Conservation (phyloP, 1,140 invertebrate species). For the Danaus melanippus region DNA sequence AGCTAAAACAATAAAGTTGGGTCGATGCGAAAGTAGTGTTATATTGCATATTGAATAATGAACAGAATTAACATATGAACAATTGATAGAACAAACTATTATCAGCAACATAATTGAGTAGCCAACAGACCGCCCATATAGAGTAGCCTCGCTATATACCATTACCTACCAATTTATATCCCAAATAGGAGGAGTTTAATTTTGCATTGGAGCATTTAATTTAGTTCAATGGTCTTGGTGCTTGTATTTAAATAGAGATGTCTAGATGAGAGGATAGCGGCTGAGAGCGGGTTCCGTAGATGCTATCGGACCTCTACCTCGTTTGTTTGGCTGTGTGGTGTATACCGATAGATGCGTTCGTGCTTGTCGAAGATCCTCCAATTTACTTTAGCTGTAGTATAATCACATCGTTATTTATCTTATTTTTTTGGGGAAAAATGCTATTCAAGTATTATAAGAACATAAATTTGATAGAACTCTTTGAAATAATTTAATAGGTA, state of each 20-base stretch:
- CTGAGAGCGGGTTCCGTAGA: constrained; percentile 34
- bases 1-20: no score
- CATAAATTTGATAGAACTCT: no score
- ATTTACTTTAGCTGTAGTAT: constrained; percentile 5
- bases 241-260: constrained; percentile 59
- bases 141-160: constrained; percentile 13
- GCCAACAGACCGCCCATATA: constrained; percentile 15
- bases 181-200: constrained; percentile 35
- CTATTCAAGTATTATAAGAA: no score
- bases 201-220: constrained; percentile 43
- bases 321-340: constrained; percentile 29
- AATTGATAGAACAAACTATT: constrained; percentile 15
- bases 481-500: no score
- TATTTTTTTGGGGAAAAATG: no score
- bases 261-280: constrained; percentile 49
- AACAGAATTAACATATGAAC: constrained; percentile 20
- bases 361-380: constrained; percentile 6
- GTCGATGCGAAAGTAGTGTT: no score
- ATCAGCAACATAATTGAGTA: constrained; percentile 20
- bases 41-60: no score
- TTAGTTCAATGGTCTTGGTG: constrained; percentile 40
- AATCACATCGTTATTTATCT: no score
- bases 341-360: constrained; percentile 16
- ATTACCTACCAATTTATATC: constrained; percentile 28
- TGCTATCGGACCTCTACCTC: constrained; percentile 42